Percentiles rank a stretch among this genome's conserved stretches.
These are phyloP conservation scores for Daubentonia madagascariensis DNA, from an alignment of 2,113 vertebrate genomes.

Conservation along the genomic window DNA sequence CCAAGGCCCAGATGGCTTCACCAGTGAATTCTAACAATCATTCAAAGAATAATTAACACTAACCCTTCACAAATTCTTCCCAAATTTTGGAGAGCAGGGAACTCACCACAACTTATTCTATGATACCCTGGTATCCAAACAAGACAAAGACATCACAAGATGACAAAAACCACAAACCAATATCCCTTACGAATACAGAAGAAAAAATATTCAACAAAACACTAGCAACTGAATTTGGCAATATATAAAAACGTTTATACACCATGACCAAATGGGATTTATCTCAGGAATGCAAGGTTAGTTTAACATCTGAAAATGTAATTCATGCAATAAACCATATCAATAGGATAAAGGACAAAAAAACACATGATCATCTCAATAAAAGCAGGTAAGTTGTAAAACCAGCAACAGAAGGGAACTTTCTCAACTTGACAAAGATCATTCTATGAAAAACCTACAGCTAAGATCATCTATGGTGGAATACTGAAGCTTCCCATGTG, in stretches of 20 bases:
- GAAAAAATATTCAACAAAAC: neutral
- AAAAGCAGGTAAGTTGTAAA: neutral
- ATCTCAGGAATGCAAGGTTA: neutral
- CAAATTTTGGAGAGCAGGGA: too few species aligned
- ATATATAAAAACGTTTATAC: neutral
- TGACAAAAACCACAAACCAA: neutral
- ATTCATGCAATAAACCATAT: neutral
- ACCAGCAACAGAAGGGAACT: too few species aligned
- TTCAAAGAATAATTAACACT: neutral
- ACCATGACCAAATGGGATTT: neutral
- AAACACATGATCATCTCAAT: too few species aligned
- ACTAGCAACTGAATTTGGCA: neutral
- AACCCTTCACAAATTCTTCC: neutral
- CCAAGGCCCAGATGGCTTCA: neutral
- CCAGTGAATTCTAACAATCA: neutral
- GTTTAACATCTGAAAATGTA: neutral
- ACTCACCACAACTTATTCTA: too few species aligned
- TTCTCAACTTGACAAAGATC: too few species aligned
- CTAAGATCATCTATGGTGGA: neutral
- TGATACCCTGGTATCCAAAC: neutral
- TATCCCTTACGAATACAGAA: neutral
- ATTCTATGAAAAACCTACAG: neutral
- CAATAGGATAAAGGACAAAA: neutral
- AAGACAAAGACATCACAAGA: neutral
- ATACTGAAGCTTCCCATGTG: neutral